These are phyloP conservation scores for Tragelaphus imberbis DNA, from an alignment of 2,113 vertebrate species.

Conservation along the genomic window DNA sequence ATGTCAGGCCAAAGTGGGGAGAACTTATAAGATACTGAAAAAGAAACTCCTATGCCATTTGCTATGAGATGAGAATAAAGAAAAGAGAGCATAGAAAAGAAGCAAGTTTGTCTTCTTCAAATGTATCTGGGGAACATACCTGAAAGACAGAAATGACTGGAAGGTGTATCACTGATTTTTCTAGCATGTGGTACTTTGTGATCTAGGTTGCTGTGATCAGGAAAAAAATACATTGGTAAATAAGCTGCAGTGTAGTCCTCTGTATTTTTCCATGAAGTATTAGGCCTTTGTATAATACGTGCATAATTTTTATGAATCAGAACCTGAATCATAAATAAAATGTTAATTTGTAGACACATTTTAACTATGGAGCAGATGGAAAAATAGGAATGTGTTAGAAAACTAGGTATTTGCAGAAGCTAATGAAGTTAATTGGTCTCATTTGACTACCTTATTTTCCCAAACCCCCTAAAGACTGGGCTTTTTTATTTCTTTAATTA, in stretches of 20 bases:
- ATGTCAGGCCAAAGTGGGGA: slow-evolving; percentile 26
- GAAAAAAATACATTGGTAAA: background rate
- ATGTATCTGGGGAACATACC: background rate
- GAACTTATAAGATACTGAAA: background rate
- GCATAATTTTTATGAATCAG: slow-evolving; percentile 74
- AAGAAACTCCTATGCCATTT: slow-evolving; percentile 21
- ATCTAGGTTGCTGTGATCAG: background rate
- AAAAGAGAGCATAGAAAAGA: background rate
- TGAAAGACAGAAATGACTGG: background rate
- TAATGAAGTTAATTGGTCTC: slow-evolving; percentile 84
- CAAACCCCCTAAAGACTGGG: slow-evolving; percentile 78
- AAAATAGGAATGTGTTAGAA: slow-evolving; percentile 80
- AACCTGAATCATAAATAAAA: slow-evolving; percentile 79
- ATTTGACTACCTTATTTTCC: slow-evolving; percentile 82
- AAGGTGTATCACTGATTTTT: background rate
- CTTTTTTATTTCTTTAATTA: slow-evolving; percentile 86
- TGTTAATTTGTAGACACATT: slow-evolving; percentile 78
- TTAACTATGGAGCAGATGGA: slow-evolving; percentile 80
- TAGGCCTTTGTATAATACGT: slow-evolving; percentile 62
- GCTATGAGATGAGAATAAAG: slow-evolving; percentile 16
- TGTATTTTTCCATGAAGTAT: slow-evolving; percentile 53
- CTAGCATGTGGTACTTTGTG: background rate
- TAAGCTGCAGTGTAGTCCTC: background rate
- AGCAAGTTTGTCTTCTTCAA: background rate
- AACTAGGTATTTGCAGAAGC: slow-evolving; percentile 83